Base-by-base conservation (phyloP, 2,113 vertebrate genomes). In the Rhineura floridana region DNA sequence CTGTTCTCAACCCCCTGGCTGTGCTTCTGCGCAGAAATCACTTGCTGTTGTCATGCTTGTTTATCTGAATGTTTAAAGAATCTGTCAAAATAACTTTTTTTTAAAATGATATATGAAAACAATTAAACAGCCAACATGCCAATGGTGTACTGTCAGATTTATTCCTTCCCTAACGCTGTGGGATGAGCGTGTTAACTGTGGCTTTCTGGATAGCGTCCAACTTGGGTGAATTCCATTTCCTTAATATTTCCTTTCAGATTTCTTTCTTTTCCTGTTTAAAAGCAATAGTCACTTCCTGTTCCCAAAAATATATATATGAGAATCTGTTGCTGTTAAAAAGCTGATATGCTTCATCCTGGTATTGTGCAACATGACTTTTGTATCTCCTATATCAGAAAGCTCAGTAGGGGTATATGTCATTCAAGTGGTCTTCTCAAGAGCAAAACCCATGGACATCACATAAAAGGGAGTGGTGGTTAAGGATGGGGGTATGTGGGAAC, bases 31-130 rank as follows among this genome's bases (percentile, higher is more conserved):
- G 88, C 23, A 1, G 0, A 90, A 88, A 89, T 91, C 90, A 92
- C 93, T 92, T 91, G 84, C 86, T 95, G 90, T 95, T 93, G 85
- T 92, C 83, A 94, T 93, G 88, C 89, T 93, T 93, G 89, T 92
- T 94, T 90, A 92, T 91, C 94, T 95, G 92, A 95, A 93, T 94
- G 92, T 95, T 94, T 92, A 92, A 65, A 77, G 85, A 93, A 89
- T 93, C 52, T 0, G 87, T 90, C 87, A 88, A 91, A 92, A 90
- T 91, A 87, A 93, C 90, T 91, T 93, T 94, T 75, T 92, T 70
- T 87, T 87, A 91, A 89, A 90, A 44, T 80, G 0, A 25, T 93
- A 91, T 89, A 93, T 93, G 90, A 91, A 94, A 95, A 91, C 73
- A 94, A 96, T 93, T 90, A 94, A 83, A 72, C 84, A 88, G 80